These are phyloP conservation scores for Bedellia somnulentella DNA, from an alignment of 2,888 invertebrate genomes.

Conservation along the genomic window DNA sequence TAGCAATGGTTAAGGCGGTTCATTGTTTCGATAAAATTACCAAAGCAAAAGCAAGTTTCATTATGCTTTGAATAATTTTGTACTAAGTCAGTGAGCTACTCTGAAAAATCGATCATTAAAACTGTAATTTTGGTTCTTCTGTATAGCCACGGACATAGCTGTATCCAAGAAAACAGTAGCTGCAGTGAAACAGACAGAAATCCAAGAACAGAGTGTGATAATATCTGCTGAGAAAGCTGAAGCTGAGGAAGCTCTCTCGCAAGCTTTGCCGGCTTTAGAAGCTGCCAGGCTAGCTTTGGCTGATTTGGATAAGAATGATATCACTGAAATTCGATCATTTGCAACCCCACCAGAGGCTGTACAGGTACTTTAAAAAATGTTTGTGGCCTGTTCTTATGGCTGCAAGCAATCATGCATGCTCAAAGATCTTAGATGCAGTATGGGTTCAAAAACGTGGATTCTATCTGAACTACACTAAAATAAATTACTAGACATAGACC, in stretches of 20 bases:
- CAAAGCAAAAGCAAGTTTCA: too few relatives aligned
- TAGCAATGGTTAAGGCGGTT: too few relatives aligned
- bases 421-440: too few relatives aligned
- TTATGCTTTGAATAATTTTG: too few relatives aligned
- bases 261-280: conserved; percentile 84
- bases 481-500: too few relatives aligned
- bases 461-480: too few relatives aligned
- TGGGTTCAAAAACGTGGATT: too few relatives aligned
- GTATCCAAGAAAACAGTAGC: conserved; percentile 79
- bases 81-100: too few relatives aligned
- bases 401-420: too few relatives aligned
- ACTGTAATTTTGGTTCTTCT: too few relatives aligned
- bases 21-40: too few relatives aligned
- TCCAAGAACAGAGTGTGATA: conserved; percentile 77
- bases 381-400: neutral
- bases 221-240: conserved; percentile 82
- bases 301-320: conserved; percentile 85
- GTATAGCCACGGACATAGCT: conserved; percentile 70
- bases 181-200: conserved; percentile 76
- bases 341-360: conserved; percentile 90
- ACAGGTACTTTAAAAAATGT: conserved; percentile 43
- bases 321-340: conserved; percentile 90
- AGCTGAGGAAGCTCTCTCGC: conserved; percentile 77
- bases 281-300: conserved; percentile 77
- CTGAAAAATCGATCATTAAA: too few relatives aligned